These are phyloP conservation scores for Ailurus styani DNA, from an alignment of 2,113 vertebrate species.

Conservation along the genomic window DNA sequence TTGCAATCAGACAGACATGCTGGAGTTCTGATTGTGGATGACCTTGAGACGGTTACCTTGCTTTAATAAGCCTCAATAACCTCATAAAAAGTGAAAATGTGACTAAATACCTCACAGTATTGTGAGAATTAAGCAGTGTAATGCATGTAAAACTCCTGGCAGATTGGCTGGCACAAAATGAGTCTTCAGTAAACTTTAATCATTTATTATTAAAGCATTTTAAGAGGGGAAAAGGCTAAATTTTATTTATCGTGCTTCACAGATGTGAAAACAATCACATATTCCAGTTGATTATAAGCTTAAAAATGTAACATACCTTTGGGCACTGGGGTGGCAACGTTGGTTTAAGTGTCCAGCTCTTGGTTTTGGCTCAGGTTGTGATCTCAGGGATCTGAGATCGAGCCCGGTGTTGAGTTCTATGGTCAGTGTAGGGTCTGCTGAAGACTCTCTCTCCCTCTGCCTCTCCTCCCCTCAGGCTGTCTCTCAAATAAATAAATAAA, in stretches of 20 bases:
- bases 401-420: neutral
- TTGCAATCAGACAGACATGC: neutral
- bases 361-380: neutral
- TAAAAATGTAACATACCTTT: neutral
- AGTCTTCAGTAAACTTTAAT: neutral
- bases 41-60: neutral
- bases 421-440: neutral
- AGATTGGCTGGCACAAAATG: neutral
- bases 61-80: neutral
- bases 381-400: neutral
- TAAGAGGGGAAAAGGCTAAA: neutral
- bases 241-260: neutral
- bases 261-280: neutral
- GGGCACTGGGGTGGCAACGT: neutral
- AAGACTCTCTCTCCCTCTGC: neutral
- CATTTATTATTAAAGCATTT: neutral
- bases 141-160: neutral
- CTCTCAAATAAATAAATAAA: neutral
- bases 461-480: neutral
- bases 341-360: neutral
- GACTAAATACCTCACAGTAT: neutral
- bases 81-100: neutral
- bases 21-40: neutral
- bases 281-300: neutral
- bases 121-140: neutral